These are phyloP conservation scores for Benthosema pterotum DNA, from an alignment of 2,797 vertebrate species.

Conservation along the genomic window DNA sequence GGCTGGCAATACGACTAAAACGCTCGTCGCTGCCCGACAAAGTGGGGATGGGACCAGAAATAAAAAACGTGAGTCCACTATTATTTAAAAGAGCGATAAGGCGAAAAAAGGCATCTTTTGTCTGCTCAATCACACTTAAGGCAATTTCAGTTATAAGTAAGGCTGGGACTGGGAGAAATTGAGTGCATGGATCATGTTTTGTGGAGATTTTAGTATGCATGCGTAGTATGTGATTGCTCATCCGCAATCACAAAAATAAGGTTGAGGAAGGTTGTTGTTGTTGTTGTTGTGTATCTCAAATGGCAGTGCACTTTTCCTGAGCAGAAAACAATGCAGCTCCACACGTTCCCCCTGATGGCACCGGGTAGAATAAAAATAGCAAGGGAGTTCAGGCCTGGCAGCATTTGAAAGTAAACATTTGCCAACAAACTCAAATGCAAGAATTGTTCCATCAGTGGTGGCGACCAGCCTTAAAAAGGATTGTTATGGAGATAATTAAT, in stretches of 20 bases:
- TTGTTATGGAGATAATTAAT: constrained; percentile 13
- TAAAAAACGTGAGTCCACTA: too few species aligned
- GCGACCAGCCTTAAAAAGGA: constrained; percentile 10
- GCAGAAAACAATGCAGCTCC: constrained; percentile 15
- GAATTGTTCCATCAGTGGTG: constrained; percentile 28
- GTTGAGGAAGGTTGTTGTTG: constrained; percentile 41
- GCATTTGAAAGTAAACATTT: constrained; percentile 5
- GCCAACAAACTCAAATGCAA: constrained; percentile 15
- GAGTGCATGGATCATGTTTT: constrained; percentile 35
- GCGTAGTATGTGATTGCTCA: constrained; percentile 52
- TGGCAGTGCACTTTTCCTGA: constrained; percentile 29
- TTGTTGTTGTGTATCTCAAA: constrained; percentile 42
- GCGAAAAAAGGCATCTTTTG: too few species aligned
- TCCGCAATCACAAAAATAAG: constrained; percentile 54
- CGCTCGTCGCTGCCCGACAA: too few species aligned
- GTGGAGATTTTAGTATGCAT: constrained; percentile 36
- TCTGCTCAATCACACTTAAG: constrained; percentile 67
- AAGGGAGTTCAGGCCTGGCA: constrained; percentile 10
- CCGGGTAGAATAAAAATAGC: constrained; percentile 7
- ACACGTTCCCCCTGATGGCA: not conserved
- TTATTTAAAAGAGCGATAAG: too few species aligned
- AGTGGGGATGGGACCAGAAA: too few species aligned
- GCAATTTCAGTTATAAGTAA: constrained; percentile 65
- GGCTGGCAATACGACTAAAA: too few species aligned
- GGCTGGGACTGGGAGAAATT: constrained; percentile 52